Percentiles rank a stretch among this genome's conserved stretches.
Conservation (phyloP, 2,113 vertebrate species). For the Rhynchopsitta pachyrhyncha region DNA sequence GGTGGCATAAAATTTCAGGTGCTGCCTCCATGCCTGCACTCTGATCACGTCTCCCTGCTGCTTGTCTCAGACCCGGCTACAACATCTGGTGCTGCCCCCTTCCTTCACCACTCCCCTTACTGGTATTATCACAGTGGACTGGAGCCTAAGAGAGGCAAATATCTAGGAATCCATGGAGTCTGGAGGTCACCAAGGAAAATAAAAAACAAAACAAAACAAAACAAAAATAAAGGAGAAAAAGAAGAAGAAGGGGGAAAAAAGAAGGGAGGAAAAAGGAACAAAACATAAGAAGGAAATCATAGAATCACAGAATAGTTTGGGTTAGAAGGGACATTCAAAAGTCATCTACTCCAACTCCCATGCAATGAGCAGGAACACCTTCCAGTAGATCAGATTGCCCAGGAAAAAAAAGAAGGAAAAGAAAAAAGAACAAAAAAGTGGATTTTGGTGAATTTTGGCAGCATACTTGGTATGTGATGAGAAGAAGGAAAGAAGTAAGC, state of each 20-base stretch:
- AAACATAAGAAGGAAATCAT: background rate
- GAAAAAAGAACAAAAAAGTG: no score
- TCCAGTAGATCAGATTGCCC: background rate
- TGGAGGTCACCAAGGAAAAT: fast-evolving
- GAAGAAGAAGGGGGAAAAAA: fast-evolving
- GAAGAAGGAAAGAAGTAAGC: background rate
- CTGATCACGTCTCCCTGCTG: background rate
- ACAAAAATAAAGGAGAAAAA: background rate
- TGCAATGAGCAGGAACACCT: background rate
- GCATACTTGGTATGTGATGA: fast-evolving
- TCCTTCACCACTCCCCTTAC: background rate
- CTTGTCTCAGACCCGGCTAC: background rate
- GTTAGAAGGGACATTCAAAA: background rate
- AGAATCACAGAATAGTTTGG: background rate
- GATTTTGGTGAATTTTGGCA: background rate
- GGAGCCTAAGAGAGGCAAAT: background rate
- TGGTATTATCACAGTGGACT: background rate
- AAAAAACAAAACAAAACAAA: background rate
- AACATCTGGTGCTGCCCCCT: background rate
- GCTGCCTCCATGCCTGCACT: fast-evolving
- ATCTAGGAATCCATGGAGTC: background rate
- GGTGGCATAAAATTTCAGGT: background rate
- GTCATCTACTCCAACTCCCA: background rate
- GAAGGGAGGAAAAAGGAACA: background rate
- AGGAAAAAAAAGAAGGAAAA: background rate